Percentiles rank a stretch among this genome's conserved stretches.
phyloP scores from a whole-genome alignment of 2,888 invertebrate genomes.

The Ecliptopera silaceata region DNA sequence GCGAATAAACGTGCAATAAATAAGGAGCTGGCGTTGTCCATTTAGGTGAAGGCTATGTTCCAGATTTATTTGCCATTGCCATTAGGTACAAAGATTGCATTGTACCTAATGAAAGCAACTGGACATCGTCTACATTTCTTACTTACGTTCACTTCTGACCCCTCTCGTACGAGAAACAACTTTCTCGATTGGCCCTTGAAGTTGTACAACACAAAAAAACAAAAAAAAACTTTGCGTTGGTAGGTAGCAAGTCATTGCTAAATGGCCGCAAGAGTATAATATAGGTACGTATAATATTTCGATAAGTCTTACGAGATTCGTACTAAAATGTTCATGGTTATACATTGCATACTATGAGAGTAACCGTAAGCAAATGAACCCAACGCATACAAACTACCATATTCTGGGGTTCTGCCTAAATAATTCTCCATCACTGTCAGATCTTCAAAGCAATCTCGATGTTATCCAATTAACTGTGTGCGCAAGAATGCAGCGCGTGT shows the following conservation, averaged over 20 bases:
- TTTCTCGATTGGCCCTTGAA: background rate
- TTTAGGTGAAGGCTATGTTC: constrained; percentile 14
- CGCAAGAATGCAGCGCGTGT: background rate
- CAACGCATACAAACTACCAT: background rate
- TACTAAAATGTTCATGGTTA: no score
- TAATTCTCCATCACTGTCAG: constrained; percentile 1
- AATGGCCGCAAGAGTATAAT: no score
- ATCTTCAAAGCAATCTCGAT: constrained; percentile 7
- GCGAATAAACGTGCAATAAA: background rate
- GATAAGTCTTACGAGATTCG: no score
- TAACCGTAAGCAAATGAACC: background rate
- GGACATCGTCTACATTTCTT: background rate
- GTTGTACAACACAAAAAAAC: no score
- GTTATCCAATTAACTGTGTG: background rate
- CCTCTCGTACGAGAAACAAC: background rate
- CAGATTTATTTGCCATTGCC: constrained; percentile 19
- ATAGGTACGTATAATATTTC: no score
- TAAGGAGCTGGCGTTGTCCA: background rate
- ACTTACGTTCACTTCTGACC: background rate
- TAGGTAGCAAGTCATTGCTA: no score
- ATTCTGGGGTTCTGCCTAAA: background rate
- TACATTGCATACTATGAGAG: no score
- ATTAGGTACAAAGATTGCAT: background rate
- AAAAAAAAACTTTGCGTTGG: no score
- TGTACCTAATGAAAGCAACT: background rate